phyloP scores from a whole-genome alignment of 2,888 invertebrate species.

The Alviniconcha strummeri region DNA sequence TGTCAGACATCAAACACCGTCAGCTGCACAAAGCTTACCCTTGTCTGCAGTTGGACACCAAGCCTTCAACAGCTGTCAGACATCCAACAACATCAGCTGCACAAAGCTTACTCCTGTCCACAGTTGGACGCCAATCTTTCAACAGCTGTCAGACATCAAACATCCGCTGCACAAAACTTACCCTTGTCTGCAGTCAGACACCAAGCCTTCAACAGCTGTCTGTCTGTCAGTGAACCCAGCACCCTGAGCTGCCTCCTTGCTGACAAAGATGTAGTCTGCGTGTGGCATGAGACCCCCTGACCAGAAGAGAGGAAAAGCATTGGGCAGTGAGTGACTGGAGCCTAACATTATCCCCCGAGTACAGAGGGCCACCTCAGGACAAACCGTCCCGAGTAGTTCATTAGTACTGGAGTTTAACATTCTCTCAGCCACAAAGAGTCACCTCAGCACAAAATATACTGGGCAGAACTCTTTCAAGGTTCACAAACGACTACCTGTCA shows the following conservation, averaged over 20 bases:
- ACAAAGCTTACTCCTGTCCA: too few species aligned
- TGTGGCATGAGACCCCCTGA: slow-evolving; percentile 46
- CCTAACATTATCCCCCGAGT: background rate
- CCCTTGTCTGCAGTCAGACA: slow-evolving; percentile 32
- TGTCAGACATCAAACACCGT: too few species aligned
- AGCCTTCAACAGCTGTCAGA: slow-evolving; percentile 22
- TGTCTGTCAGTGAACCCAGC: slow-evolving; percentile 76
- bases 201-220: slow-evolving; percentile 27
- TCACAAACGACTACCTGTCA: too few species aligned
- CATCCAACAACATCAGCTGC: too few species aligned
- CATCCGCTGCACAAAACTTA: background rate
- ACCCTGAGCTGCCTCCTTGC: slow-evolving; percentile 80
- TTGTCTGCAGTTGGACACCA: slow-evolving; percentile 29
- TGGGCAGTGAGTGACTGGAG: background rate
- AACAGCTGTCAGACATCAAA: too few species aligned
- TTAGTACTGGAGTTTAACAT: background rate
- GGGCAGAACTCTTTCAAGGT: background rate
- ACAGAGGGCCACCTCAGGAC: background rate
- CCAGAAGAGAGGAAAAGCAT: background rate
- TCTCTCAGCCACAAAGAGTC: too few species aligned
- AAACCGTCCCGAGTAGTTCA: background rate
- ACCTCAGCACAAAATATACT: background rate
- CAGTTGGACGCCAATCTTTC: too few species aligned
- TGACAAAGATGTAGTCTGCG: slow-evolving; percentile 77
- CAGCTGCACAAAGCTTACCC: background rate